Conservation (phyloP, 2,113 vertebrate genomes). For the Rhinogobius similis region DNA sequence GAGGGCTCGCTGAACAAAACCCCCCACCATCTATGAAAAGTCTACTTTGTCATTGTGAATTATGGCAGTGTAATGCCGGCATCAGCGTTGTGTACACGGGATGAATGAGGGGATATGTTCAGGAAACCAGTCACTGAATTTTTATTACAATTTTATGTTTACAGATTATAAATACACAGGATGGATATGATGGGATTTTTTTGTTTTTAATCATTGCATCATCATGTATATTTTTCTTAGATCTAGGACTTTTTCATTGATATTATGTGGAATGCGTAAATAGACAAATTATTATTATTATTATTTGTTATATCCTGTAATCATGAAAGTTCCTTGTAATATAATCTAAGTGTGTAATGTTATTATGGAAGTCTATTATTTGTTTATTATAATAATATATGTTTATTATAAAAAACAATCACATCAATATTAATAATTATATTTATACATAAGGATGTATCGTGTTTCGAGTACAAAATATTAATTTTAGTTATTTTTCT, state of each 20-base stretch:
- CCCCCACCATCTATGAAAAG: slow-evolving; percentile 61
- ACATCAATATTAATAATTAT: not conserved
- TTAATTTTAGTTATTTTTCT: not conserved
- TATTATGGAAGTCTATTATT: not conserved
- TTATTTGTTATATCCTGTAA: too few species aligned
- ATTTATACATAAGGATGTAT: not conserved
- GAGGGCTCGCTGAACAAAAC: slow-evolving; percentile 69
- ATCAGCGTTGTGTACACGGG: slow-evolving; percentile 24
- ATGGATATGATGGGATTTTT: not conserved
- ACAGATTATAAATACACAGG: not conserved
- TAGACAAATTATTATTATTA: not conserved
- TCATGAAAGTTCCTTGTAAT: not conserved
- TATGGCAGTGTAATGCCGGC: slow-evolving; percentile 55
- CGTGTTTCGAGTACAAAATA: not conserved
- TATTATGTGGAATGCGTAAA: too few species aligned
- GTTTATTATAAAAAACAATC: not conserved
- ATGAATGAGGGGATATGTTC: slow-evolving; percentile 41
- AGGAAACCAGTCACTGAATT: slow-evolving; percentile 20
- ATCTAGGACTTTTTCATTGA: not conserved
- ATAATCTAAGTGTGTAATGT: not conserved
- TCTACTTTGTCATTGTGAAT: slow-evolving; percentile 71
- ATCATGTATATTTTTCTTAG: not conserved
- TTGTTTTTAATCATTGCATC: not conserved
- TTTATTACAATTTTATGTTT: not conserved
- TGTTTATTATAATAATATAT: too few species aligned